These are phyloP conservation scores for Cylas formicarius DNA, from an alignment of 1,140 invertebrate genomes.

Conservation along the genomic window DNA sequence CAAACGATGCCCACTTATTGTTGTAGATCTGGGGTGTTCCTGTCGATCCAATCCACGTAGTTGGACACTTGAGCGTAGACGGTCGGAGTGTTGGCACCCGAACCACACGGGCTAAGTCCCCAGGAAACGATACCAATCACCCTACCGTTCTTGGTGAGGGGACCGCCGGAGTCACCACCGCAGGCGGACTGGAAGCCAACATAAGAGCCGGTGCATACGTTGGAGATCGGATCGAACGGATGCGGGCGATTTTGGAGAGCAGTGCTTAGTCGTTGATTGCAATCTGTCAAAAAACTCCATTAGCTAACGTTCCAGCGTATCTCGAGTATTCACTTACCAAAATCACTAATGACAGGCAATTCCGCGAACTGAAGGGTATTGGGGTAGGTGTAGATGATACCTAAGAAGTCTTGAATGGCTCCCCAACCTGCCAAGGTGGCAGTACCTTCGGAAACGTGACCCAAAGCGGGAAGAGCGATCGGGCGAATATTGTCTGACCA, in stretches of 20 bases:
- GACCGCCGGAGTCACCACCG: slow-evolving; percentile 61
- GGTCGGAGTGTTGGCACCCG: slow-evolving; percentile 53
- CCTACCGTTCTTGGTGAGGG: slow-evolving; percentile 45
- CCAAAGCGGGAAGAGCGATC: slow-evolving; percentile 44
- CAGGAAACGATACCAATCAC: slow-evolving; percentile 66
- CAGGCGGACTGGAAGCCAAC: slow-evolving; percentile 36
- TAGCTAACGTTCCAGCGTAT: no score
- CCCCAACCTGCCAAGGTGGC: slow-evolving; percentile 43
- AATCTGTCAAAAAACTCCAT: no score
- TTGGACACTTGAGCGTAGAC: slow-evolving; percentile 60
- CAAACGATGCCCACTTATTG: no score
- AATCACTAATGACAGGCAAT: slow-evolving; percentile 4
- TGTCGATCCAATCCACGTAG: slow-evolving; percentile 14
- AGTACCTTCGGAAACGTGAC: slow-evolving; percentile 32
- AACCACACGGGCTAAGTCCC: slow-evolving; percentile 63
- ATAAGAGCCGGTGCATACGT: slow-evolving; percentile 11
- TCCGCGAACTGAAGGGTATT: slow-evolving; percentile 23
- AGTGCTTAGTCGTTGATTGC: background rate
- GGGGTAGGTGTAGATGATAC: no score
- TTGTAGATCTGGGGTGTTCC: no score
- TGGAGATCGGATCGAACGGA: slow-evolving; percentile 35
- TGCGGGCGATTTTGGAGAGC: background rate
- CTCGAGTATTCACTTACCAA: no score
- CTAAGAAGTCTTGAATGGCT: slow-evolving; percentile 29
- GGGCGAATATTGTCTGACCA: slow-evolving; percentile 47